phyloP scores from a whole-genome alignment of 2,888 invertebrate genomes.

The Nymphalis polychloros region DNA sequence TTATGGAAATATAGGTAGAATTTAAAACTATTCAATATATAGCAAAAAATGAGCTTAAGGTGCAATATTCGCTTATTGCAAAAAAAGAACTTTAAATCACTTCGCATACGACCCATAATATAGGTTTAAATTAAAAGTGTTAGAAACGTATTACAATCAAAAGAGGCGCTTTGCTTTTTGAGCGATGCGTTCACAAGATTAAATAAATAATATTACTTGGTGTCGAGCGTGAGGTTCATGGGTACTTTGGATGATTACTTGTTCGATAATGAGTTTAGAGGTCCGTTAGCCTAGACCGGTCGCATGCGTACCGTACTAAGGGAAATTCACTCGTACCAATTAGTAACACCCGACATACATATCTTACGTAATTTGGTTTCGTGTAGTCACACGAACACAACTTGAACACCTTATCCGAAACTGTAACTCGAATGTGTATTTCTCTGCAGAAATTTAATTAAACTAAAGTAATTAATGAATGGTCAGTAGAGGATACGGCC shows the following conservation, averaged over 20 bases:
- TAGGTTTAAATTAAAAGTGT: neutral
- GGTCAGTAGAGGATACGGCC: too few relatives aligned
- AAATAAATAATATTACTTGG: constrained; percentile 44
- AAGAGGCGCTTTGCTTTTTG: constrained; percentile 24
- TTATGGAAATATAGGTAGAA: constrained; percentile 10
- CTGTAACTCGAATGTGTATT: constrained; percentile 28
- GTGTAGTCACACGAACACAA: constrained; percentile 40
- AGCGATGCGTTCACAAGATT: constrained; percentile 50
- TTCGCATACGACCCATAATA: too few relatives aligned
- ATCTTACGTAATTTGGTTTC: constrained; percentile 64
- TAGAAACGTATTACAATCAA: neutral
- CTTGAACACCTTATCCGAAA: constrained; percentile 23
- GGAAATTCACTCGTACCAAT: constrained; percentile 61
- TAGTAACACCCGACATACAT: constrained; percentile 65
- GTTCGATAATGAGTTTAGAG: constrained; percentile 67
- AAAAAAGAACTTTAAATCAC: neutral
- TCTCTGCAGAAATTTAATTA: constrained; percentile 22
- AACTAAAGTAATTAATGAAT: neutral
- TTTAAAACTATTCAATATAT: neutral
- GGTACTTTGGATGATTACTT: constrained; percentile 60
- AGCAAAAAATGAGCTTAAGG: neutral
- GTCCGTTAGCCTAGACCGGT: constrained; percentile 66
- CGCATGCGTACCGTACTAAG: constrained; percentile 53
- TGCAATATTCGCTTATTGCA: neutral
- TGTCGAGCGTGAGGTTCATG: constrained; percentile 47